Percentiles rank a stretch among this genome's conserved stretches.
These are phyloP conservation scores for Trichopria drosophilae DNA, from an alignment of 2,888 invertebrate genomes.

Conservation along the genomic window DNA sequence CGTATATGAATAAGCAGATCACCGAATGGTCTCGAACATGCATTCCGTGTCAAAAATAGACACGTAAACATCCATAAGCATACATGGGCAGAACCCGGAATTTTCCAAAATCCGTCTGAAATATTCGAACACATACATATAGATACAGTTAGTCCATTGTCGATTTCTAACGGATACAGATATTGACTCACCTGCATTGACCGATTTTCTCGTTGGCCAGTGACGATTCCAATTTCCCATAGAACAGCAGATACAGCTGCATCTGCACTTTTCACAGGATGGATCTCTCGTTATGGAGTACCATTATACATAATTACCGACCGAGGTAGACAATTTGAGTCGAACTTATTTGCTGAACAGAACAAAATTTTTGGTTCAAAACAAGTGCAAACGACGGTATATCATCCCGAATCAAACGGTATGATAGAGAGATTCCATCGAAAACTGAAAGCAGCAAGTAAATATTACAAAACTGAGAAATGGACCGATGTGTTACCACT, in stretches of 20 bases:
- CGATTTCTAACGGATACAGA: no score
- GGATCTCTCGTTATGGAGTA: no score
- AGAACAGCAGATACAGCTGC: no score
- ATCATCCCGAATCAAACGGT: neutral
- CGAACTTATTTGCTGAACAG: neutral
- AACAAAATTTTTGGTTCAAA: neutral
- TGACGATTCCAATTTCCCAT: no score
- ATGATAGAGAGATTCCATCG: neutral
- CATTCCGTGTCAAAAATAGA: constrained; percentile 46
- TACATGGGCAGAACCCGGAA: constrained; percentile 38
- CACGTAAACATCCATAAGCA: constrained; percentile 49
- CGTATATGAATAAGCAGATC: constrained; percentile 46
- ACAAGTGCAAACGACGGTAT: neutral
- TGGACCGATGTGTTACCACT: no score
- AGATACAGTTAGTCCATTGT: constrained; percentile 48
- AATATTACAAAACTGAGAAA: no score
- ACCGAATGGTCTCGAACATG: constrained; percentile 45
- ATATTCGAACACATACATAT: constrained; percentile 49
- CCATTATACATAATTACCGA: no score
- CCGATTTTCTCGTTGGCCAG: no score
- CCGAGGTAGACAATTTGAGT: no score
- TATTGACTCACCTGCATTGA: no score
- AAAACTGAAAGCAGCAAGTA: neutral
- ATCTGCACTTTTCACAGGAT: no score
- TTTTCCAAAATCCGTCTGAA: constrained; percentile 35